Evolutionary conservation across 2,113 vertebrate genomes (phyloP).

Genomic region (Strix uralensis): DNA sequence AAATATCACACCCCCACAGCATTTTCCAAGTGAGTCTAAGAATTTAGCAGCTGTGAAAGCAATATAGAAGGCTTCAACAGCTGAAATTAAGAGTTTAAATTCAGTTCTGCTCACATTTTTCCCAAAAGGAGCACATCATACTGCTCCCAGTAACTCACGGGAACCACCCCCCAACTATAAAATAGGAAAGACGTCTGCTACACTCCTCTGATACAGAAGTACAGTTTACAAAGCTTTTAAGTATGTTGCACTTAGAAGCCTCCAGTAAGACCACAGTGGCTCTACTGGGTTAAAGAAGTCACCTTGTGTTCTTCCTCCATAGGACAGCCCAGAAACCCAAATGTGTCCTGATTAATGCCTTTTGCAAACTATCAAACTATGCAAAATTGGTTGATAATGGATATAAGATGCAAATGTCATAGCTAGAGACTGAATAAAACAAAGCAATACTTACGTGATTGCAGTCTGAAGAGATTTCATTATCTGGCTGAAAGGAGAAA

Average conservation of each 20-base stretch:
- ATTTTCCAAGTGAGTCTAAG: background rate
- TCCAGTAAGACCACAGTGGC: background rate
- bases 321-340: background rate
- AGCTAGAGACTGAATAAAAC: background rate
- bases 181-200: background rate
- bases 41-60: conserved; percentile 55
- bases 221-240: background rate
- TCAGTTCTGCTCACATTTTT: conserved; percentile 1
- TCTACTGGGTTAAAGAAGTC: background rate
- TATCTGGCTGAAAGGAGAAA: conserved; percentile 80
- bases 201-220: background rate
- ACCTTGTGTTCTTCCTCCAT: background rate
- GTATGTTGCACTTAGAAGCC: background rate
- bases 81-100: conserved; percentile 40
- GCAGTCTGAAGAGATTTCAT: conserved; percentile 91
- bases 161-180: background rate
- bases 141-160: background rate
- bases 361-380: background rate
- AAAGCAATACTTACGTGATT: conserved; percentile 90
- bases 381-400: background rate
- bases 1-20: conserved; percentile 41
- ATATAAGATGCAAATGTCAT: background rate
- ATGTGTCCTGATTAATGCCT: background rate
- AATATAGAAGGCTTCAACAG: conserved; percentile 43
- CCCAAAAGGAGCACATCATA: background rate